Base-by-base conservation (phyloP, 2,888 invertebrate genomes). In the Watsonalla binaria region DNA sequence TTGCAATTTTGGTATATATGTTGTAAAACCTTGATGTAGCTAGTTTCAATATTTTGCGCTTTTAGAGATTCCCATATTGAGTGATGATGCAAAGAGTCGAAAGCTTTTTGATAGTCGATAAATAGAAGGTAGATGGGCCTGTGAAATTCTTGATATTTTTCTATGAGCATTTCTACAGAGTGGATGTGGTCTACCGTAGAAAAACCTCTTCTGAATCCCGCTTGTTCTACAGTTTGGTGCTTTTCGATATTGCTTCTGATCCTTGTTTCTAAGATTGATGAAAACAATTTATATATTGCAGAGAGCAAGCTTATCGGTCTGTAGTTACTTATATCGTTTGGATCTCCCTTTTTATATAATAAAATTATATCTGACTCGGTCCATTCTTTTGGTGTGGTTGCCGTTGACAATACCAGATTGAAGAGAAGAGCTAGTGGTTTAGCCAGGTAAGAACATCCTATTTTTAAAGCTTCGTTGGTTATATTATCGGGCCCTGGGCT, bases 121-220 rank as follows among this genome's bases (percentile, higher is more conserved):
- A n/a, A n/a, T n/a, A n/a, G n/a, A n/a, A n/a, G n/a, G n/a, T n/a
- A n/a, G n/a, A n/a, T n/a, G n/a, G 35, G 35, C 6, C 35, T 35
- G 5, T 35, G 35, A 6, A 6, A 6, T 35, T 57, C 56, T 50
- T 51, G 53, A 39, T 47, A 56, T 45, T 53, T 59, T 33, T 59
- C 59, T 5, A 47, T 24, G 33, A 47, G 6, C 11, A 24, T 7
- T 11, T 47, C 47, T 5, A 47, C 24, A 4, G 56, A 35, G 46
- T 56, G 56, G 8, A 59, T 56, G 42, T 59, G 55, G 35, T 59
- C 56, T 8, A 57, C 39, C 4, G 51, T 55, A n/a, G 52, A 52
- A 14, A 51, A 59, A 9, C 53, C 54, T 53, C 46, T 39, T 47
- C 56, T 39, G 49, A 53, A 54, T 34, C 54, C 52, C 33, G 55